Evolutionary conservation across 2,888 invertebrate species (phyloP), one percentile per base, ranked within the genome.

Genomic region (Drosophila flavopinicola): DNA sequence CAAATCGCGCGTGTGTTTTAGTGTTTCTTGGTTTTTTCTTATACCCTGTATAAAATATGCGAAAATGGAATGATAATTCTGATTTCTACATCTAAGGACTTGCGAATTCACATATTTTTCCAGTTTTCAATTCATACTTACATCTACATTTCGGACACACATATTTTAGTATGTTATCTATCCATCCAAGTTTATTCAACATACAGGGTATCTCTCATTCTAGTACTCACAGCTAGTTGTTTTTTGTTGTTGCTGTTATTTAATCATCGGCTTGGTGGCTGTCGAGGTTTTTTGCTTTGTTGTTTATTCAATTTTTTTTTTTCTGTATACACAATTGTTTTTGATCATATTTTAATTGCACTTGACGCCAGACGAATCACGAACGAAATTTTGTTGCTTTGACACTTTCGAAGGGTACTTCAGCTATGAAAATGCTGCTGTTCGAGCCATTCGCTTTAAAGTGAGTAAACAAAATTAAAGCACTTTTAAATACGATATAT

Each of bases 311-410:
- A 17, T 11, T 29, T 47, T 41, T 58, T 38, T 37, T 42, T 41
- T 23, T 51, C 23, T 45, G 37, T 53, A 7, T 39, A 51, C 41
- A 64, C 72, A 72, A 71, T 74, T 58, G 74, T 64, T 64, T 75
- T 61, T 66, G 38, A 59, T 73, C 64, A 78, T 59, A 61, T 66
- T 78, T 78, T 73, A 70, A 75, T 66, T 59, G 69, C 58, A 72
- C 66, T 64, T 51, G 58, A 60, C 30, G 69, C 52, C 66, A 58
- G 39, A 61, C 69, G 63, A 75, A 69, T 73, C 75, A 69, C 72
- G 58, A 69, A 53, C 51, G 35, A 42, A 35, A 54, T 39, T 53
- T 37, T 42, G 38, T 53, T 56, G 57, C 53, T 66, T 58, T 56
- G 72, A 63, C 78, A 75, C 78, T 60, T 72, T 51, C 66, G 45